A percentile compares a stretch with the other conserved stretches of the same genome.
Conservation (phyloP, 1,140 invertebrate genomes). For the Ridgeia piscesae region DNA sequence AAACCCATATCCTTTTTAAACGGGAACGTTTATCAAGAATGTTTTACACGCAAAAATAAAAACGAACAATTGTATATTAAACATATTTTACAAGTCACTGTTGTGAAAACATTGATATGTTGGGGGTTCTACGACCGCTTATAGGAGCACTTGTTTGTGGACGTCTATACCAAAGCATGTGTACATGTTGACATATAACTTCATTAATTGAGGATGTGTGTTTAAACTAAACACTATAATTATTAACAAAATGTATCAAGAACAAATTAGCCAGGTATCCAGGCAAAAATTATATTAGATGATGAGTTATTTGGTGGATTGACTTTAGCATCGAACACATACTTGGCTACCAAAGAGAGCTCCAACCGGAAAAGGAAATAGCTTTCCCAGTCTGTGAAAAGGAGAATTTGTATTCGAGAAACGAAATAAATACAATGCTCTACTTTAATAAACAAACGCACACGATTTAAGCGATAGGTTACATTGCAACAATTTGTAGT, state of each 20-base stretch:
- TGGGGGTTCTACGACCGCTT: not conserved
- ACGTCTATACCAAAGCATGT: not conserved
- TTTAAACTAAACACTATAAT: not conserved
- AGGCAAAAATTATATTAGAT: not conserved
- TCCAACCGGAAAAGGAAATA: slow-evolving; percentile 17
- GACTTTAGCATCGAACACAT: not conserved
- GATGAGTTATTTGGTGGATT: not conserved
- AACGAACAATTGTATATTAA: too few species aligned
- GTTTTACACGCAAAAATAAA: not conserved
- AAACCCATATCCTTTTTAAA: too few species aligned
- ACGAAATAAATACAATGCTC: not conserved
- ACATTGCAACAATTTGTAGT: too few species aligned
- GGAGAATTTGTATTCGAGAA: not conserved
- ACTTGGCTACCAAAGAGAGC: not conserved
- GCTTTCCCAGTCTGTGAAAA: not conserved
- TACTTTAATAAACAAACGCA: too few species aligned
- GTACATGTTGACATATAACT: not conserved
- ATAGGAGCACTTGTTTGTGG: not conserved
- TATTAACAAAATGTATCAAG: not conserved
- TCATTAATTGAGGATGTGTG: not conserved
- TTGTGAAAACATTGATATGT: not conserved
- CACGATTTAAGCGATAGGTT: too few species aligned
- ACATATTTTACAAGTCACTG: not conserved
- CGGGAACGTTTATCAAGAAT: not conserved
- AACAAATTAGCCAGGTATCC: not conserved